Percentiles rank a stretch among this genome's conserved stretches.
Conservation (phyloP, 2,797 vertebrate species). For the Champsocephalus gunnari region DNA sequence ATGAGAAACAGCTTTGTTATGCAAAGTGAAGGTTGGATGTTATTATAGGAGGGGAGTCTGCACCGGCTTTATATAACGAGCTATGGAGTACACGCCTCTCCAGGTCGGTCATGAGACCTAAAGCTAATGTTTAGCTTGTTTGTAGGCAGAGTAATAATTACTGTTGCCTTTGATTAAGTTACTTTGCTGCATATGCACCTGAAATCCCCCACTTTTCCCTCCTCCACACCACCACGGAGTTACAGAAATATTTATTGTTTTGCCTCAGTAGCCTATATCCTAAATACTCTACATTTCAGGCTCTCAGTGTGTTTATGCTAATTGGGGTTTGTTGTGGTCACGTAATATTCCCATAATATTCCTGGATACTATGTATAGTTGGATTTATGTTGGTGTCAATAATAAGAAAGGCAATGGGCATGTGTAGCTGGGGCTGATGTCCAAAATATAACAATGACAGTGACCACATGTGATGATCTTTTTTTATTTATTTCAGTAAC, state of each 20-base stretch:
- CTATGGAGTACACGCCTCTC: slow-evolving; percentile 69
- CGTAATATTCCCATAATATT: slow-evolving; percentile 11
- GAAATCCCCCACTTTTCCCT: slow-evolving; percentile 57
- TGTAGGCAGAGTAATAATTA: slow-evolving; percentile 73
- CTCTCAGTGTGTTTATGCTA: slow-evolving; percentile 19
- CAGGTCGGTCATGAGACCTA: slow-evolving; percentile 74
- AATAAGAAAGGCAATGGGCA: background rate
- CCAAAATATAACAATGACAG: background rate
- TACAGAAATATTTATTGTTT: slow-evolving; percentile 42
- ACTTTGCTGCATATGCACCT: slow-evolving; percentile 16
- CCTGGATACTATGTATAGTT: slow-evolving; percentile 32
- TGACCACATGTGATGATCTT: background rate
- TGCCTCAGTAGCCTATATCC: slow-evolving; percentile 35
- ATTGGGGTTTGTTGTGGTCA: slow-evolving; percentile 7
- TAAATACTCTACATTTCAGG: slow-evolving; percentile 25
- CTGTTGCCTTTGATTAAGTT: slow-evolving; percentile 51
- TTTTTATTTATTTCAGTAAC: background rate
- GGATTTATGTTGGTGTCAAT: background rate
- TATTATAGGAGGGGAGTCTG: slow-evolving; percentile 7
- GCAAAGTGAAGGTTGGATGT: slow-evolving; percentile 1
- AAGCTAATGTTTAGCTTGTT: slow-evolving; percentile 79
- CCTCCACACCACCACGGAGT: slow-evolving; percentile 3
- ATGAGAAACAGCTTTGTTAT: background rate
- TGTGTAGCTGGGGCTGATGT: background rate
- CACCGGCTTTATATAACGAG: slow-evolving; percentile 64